Evolutionary conservation across 2,113 vertebrate genomes (phyloP), one percentile per base, ranked within the genome.

Genomic region (Upupa epops): DNA sequence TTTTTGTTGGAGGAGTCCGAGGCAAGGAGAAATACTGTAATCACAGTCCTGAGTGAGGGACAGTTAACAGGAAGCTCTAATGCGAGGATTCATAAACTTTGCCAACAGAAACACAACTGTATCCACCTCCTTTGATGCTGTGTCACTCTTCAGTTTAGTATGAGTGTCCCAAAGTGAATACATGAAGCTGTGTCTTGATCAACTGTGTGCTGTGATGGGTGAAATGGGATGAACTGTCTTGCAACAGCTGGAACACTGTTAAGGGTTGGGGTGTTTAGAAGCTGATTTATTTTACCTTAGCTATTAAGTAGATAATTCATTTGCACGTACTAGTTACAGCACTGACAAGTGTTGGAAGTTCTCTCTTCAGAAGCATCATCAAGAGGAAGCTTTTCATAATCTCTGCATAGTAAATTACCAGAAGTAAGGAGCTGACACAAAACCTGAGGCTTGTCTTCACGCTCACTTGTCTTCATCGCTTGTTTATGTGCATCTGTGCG

Each of bases 401-500:
- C 8, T 68, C 7, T 20, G 85, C 21, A 66, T 82, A 8, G 40
- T 74, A 64, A 68, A 40, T 86, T 46, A n/a, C 20, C 21, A 19
- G 0, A 46, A 29, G 5, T 61, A 48, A 94, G 46, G 20, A 72
- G 29, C 32, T 78, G 32, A 76, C 46, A 21, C 71, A 49, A 86
- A 88, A 81, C 17, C 28, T 36, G 26, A 81, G 61, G 65, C 61
- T 88, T 78, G 80, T 94, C 40, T 95, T 95, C 92, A 92, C 90
- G 92, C 92, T 95, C 95, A 86, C 49, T 28, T 88, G 93, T 95
- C 90, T 95, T 88, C 94, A 93, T 96, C 90, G 86, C 92, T 93
- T 96, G 37, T 92, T 91, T 80, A 66, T 42, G 84, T 93, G 8
- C 90, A 4, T 74, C 19, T 66, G 28, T 73, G 9, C 64, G 17